Base-by-base conservation (phyloP, 2,113 vertebrate genomes). In the Aldabrachelys gigantea region DNA sequence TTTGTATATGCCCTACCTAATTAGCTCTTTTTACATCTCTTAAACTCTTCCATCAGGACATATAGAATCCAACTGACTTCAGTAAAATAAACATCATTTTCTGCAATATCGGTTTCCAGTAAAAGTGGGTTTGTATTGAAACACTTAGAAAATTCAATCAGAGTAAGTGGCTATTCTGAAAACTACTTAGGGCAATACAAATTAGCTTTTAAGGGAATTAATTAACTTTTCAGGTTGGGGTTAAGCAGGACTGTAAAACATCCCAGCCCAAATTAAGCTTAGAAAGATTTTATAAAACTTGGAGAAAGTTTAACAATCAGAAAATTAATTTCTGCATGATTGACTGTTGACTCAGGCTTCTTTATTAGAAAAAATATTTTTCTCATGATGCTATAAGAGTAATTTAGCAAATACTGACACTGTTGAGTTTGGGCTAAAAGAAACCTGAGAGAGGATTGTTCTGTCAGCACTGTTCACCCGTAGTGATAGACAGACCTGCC, bases 21-120 rank as follows among this genome's bases (percentile, higher is more conserved):
- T 89, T 93, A 93, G 94, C 85, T 81, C 97, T 97, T 95, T 95
- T 95, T 94, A 41, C 24, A 29, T 94, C 52, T 87, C n/a, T 89
- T 65, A 91, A 29, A 22, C n/a, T 89, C 91, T 97, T 96, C 96
- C 88, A 84, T 94, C 12, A 85, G 84, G 84, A 90, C 91, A 86
- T 93, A 78, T 53, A 91, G 49, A 90, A 90, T 90, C 97, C 57
- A 85, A 87, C 69, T 82, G 4, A 27, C 54, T 93, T 97, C 76
- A 95, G 89, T 87, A 86, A 88, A 95, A 89, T 22, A 52, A 95
- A 89, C 91, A 44, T 89, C 16, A 65, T 95, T 97, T 96, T 94
- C 82, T 88, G 35, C 35, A 79, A 24, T 69, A 38, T 78, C 81
- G 69, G 81, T 50, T 90, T 94, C 80, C 54, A 84, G 80, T 93